Base-by-base conservation (phyloP, 2,113 vertebrate genomes). In the Plectropomus leopardus region DNA sequence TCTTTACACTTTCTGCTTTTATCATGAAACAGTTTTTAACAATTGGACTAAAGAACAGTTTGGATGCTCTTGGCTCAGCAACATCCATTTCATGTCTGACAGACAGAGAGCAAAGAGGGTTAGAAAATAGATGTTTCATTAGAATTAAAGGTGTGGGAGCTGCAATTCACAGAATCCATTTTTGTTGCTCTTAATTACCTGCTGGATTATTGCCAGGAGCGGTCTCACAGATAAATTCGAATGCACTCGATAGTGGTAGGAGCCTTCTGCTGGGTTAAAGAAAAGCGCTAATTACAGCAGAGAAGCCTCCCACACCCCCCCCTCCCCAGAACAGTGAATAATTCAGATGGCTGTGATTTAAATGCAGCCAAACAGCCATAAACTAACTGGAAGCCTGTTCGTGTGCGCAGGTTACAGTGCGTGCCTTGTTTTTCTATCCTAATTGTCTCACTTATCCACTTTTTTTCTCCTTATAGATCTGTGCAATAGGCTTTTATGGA, bases 171-270 rank as follows among this genome's bases (percentile, higher is more conserved):
- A 24, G 45, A 85, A 86, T 85, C 73, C 34, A 50, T 78, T 82
- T 80, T 76, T 74, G 54, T 66, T 63, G 53, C 14, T 74, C 47
- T 82, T 82, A 87, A 87, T 88, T 80, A 87, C 80, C 68, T 34
- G 44, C 34, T 70, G 68, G 79, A 72, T 81, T 82, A 71, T 53
- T 32, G 64, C 82, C 82, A 85, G 64, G 48, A 36, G 73, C 32
- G 0, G 36, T 81, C 64, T 44, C 32, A 21, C 32, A 83, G 73
- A 85, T 86, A 48, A 57, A 82, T 80, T 50, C 24, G 45, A 54
- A 80, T 79, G 72, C 53, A 26, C 66, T 70, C 34, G 4, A 74
- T 71, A 65, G 68, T 55, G 53, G 48, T 75, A 64, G 67, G 36
- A 79, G 63, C 47, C 60, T 64, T 69, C 40, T 72, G 66, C 64